Evolutionary conservation across 2,797 vertebrate genomes (phyloP).

Genomic region (Silurus aristotelis): DNA sequence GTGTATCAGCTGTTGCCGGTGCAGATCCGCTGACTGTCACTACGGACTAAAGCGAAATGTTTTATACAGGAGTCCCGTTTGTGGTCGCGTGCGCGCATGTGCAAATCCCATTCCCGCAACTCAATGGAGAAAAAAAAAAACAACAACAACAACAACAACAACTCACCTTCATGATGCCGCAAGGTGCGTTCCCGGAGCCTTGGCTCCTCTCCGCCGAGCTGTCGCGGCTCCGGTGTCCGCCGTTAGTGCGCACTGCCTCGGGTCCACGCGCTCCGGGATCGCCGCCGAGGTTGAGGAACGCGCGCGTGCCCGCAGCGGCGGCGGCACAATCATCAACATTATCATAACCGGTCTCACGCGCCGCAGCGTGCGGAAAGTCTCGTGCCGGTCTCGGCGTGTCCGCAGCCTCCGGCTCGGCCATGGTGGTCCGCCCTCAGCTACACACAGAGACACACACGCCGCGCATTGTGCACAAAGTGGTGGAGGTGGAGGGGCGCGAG

Average conservation of each 20-base stretch:
- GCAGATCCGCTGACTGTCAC: not conserved
- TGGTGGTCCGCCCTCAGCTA: slow-evolving; percentile 67
- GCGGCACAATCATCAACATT: slow-evolving; percentile 35
- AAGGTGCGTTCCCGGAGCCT: slow-evolving; percentile 71
- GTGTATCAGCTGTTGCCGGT: not conserved
- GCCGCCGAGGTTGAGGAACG: slow-evolving; percentile 67
- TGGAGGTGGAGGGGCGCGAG: not conserved
- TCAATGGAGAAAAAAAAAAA: too few species aligned
- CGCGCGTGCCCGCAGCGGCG: slow-evolving; percentile 59
- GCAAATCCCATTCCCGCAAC: not conserved
- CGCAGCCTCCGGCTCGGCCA: slow-evolving; percentile 77
- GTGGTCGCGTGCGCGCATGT: not conserved
- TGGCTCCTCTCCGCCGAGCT: slow-evolving; percentile 74
- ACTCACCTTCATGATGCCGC: slow-evolving; percentile 84
- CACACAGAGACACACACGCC: slow-evolving; percentile 46
- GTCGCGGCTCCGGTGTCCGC: slow-evolving; percentile 74
- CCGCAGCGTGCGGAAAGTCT: slow-evolving; percentile 41
- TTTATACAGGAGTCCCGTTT: not conserved
- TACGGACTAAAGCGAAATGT: too few species aligned
- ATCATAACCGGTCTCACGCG: not conserved
- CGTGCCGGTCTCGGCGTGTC: slow-evolving; percentile 70
- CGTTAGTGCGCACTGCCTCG: slow-evolving; percentile 75
- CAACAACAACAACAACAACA: not conserved
- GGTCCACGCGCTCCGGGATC: slow-evolving; percentile 53
- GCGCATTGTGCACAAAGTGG: slow-evolving; percentile 24